Evolutionary conservation across 2,113 vertebrate genomes (phyloP).

Genomic region (Steatornis caripensis): DNA sequence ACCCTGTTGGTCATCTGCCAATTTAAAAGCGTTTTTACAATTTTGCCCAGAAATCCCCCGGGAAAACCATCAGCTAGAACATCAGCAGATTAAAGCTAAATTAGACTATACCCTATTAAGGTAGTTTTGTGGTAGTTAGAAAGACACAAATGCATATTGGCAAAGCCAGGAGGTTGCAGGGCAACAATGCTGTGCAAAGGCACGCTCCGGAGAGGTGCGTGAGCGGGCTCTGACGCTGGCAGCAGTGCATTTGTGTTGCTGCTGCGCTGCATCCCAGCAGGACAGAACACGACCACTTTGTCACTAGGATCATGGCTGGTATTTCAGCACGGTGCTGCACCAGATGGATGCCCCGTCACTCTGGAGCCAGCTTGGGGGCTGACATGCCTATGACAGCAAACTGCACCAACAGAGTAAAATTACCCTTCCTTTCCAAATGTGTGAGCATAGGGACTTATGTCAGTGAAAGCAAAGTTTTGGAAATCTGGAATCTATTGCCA

Average conservation of each 20-base stretch:
- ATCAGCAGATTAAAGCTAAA: background rate
- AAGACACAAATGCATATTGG: rapidly evolving
- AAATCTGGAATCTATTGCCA: background rate
- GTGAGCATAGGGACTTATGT: background rate
- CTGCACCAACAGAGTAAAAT: background rate
- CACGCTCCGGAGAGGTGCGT: background rate
- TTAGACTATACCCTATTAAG: background rate
- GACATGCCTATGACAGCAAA: background rate
- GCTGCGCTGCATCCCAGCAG: background rate
- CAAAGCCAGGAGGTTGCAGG: background rate
- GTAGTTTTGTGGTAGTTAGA: background rate
- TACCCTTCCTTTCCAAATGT: background rate
- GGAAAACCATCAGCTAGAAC: background rate
- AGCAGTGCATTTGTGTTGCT: background rate
- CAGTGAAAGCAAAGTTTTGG: background rate
- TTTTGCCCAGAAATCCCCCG: background rate
- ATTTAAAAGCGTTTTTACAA: background rate
- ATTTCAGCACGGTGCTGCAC: background rate
- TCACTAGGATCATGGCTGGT: background rate
- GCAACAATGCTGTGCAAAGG: background rate
- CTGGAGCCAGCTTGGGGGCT: background rate
- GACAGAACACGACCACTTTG: background rate
- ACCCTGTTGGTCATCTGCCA: background rate
- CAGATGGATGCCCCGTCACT: background rate
- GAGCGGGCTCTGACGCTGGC: background rate